These are phyloP conservation scores for Rugalucina vietnamica DNA, from an alignment of 2,888 invertebrate genomes.

Conservation along the genomic window DNA sequence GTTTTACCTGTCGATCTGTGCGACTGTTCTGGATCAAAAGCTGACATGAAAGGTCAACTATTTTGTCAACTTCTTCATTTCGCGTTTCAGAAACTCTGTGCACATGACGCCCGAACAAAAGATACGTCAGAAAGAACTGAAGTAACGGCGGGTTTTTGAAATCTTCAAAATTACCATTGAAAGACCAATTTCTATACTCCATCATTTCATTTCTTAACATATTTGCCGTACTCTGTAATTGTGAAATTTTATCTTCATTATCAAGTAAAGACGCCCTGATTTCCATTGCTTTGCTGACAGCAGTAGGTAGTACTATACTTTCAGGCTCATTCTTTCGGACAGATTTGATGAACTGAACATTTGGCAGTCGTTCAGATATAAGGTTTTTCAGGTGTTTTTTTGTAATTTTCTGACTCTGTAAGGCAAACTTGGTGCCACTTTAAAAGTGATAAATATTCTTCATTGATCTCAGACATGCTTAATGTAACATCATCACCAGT, in stretches of 20 bases:
- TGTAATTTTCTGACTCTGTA: neutral
- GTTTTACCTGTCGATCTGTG: conserved; percentile 24
- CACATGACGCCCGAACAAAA: conserved; percentile 22
- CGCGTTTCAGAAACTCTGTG: conserved; percentile 22
- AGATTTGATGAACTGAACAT: conserved; percentile 9
- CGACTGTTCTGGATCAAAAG: conserved; percentile 40
- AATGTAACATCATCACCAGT: conserved; percentile 18
- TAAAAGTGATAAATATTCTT: conserved; percentile 16
- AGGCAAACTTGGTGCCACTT: neutral
- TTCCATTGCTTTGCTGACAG: neutral
- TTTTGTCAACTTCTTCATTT: conserved; percentile 37
- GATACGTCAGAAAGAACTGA: conserved; percentile 23
- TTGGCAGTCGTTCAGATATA: conserved; percentile 9
- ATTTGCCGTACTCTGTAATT: neutral
- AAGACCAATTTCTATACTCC: conserved; percentile 11
- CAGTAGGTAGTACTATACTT: neutral
- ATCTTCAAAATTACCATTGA: conserved; percentile 3
- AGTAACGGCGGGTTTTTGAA: conserved; percentile 24
- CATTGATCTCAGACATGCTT: conserved; percentile 16
- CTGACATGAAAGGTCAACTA: conserved; percentile 37
- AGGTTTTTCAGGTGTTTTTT: neutral
- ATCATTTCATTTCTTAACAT: neutral
- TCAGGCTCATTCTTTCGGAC: neutral
- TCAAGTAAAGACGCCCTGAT: neutral
- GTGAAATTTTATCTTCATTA: neutral